Evolutionary conservation across 2,797 vertebrate genomes (phyloP).

Genomic region (Pyrocephalus nanus): DNA sequence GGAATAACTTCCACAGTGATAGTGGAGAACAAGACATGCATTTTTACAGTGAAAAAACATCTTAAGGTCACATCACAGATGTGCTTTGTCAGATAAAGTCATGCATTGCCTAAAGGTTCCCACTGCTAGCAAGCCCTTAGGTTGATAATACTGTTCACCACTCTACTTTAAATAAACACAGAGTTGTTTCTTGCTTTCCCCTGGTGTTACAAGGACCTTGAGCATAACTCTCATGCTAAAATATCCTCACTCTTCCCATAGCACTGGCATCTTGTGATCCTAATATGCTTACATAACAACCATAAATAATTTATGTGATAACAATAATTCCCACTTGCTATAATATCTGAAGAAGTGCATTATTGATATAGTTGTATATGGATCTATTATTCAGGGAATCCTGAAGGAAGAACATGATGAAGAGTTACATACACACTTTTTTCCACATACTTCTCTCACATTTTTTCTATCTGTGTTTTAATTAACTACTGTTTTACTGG

Average conservation of each 20-base stretch:
- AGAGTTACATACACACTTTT: neutral
- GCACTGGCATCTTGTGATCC: neutral
- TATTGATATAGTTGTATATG: neutral
- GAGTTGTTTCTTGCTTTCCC: neutral
- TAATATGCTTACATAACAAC: neutral
- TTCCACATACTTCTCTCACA: neutral
- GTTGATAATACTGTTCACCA: neutral
- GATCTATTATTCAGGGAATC: neutral
- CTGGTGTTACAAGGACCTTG: neutral
- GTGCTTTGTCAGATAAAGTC: neutral
- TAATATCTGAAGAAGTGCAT: neutral
- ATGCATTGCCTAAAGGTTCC: neutral
- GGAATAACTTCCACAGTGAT: neutral
- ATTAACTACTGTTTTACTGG: neutral
- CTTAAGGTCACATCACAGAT: accelerated
- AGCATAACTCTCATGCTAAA: neutral
- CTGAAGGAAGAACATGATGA: neutral
- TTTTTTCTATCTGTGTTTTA: neutral
- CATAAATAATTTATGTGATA: neutral
- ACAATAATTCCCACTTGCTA: neutral
- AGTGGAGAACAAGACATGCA: neutral
- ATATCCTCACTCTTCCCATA: neutral
- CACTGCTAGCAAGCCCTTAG: neutral
- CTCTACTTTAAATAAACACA: neutral
- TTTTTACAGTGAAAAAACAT: neutral